These are phyloP conservation scores for Sebastes cheni DNA, from an alignment of 2,797 vertebrate species.

Conservation along the genomic window DNA sequence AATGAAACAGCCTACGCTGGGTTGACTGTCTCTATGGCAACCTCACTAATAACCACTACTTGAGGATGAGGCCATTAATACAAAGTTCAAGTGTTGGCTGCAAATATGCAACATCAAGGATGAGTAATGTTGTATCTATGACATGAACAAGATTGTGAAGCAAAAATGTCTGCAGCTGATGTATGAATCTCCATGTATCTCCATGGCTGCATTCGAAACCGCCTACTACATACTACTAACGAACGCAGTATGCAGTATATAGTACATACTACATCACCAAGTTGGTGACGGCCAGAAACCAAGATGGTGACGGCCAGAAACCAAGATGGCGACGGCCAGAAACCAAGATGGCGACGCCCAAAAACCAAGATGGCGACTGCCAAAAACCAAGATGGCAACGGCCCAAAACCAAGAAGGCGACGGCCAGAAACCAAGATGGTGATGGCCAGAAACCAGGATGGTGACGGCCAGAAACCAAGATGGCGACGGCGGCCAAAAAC, in stretches of 20 bases:
- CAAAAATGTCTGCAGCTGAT: background rate
- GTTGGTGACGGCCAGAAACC: too few species aligned
- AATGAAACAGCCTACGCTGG: slow-evolving; percentile 14
- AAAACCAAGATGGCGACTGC: fast-evolving
- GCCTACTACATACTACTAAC: too few species aligned
- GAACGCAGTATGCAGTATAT: too few species aligned
- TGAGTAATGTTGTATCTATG: background rate
- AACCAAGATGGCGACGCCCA: too few species aligned
- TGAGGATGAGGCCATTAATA: background rate
- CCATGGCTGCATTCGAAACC: background rate
- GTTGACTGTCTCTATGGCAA: slow-evolving; percentile 35
- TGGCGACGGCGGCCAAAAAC: too few species aligned
- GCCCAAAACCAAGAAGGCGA: too few species aligned
- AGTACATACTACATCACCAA: too few species aligned
- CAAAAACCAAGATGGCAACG: too few species aligned
- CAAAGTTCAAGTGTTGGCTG: slow-evolving; percentile 17
- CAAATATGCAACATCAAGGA: background rate
- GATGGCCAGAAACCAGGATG: fast-evolving
- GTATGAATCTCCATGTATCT: background rate
- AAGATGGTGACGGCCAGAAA: too few species aligned
- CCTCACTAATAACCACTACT: slow-evolving; percentile 19
- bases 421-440: fast-evolving
- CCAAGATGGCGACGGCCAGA: too few species aligned
- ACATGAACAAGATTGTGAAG: background rate
- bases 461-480: fast-evolving